Evolutionary conservation across 2,113 vertebrate species (phyloP), one percentile per base, ranked within the genome.

Genomic region (Brevimyrus niger): DNA sequence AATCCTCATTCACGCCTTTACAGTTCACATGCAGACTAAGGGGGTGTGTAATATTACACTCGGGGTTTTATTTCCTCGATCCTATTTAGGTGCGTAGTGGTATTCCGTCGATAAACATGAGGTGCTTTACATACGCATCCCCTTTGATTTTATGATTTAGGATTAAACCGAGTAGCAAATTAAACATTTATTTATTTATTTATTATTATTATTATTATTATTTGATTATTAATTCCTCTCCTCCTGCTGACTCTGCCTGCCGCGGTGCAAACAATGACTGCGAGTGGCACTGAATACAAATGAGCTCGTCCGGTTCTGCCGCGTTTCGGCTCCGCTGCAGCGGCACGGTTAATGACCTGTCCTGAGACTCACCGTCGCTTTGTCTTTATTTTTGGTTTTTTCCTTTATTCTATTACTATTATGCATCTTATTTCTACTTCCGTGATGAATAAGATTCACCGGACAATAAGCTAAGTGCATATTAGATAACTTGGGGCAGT

Each of bases 241-340:
- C 21, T 46, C 44, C 85, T 89, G 88, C 89, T 90, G 88, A 73
- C 80, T 89, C 91, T 89, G 93, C 92, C 91, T 21, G 44, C 89
- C 86, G 76, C 90, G 90, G 92, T 90, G 91, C 92, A 92, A 95
- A 96, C 95, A 96, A 96, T 95, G 93, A 95, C 65, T 91, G 93
- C 93, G 93, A 90, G 93, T 96, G 95, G 95, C 93, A 93, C 92
- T 76, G 96, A 96, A 96, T 96, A 96, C 94, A 95, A 95, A 96
- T 96, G 92, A 93, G 89, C 84, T 3, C 89, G 91, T 92, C 42
- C 92, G 93, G 35, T 80, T 42, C 73, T 42, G 73, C 11, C n/a
- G 80, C 88, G 89, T 90, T 87, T 48, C 87, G 83, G 27, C 80
- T n/a, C 46, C 4, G 44, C 82, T 84, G 21, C 13, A 80, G 13